phyloP scores from a whole-genome alignment of 2,888 invertebrate genomes.

The Heliconius aoede region DNA sequence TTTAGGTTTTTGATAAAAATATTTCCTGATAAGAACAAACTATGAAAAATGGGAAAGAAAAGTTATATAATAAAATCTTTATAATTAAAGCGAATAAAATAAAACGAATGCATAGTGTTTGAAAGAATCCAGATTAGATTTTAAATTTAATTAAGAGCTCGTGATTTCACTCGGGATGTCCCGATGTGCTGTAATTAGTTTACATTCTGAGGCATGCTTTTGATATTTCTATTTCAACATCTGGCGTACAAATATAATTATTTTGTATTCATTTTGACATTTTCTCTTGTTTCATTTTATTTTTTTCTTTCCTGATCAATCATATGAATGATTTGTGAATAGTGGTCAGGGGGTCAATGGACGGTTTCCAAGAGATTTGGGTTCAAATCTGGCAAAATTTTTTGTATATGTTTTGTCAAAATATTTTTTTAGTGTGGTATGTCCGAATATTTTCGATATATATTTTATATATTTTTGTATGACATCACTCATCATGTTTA shows the following conservation, averaged over 20 bases:
- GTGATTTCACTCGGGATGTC: slow-evolving; percentile 17
- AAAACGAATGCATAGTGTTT: slow-evolving; percentile 11
- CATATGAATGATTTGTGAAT: too few relatives aligned
- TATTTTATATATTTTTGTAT: background rate
- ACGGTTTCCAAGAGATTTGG: too few relatives aligned
- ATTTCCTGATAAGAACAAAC: background rate
- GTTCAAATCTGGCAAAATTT: too few relatives aligned
- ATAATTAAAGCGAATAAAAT: slow-evolving; percentile 10
- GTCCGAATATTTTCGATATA: too few relatives aligned
- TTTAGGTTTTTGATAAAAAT: too few relatives aligned
- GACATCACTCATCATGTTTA: background rate
- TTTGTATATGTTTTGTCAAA: too few relatives aligned
- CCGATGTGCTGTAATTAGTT: slow-evolving; percentile 22
- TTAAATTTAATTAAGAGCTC: slow-evolving; percentile 26
- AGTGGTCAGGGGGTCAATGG: too few relatives aligned
- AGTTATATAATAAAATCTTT: background rate
- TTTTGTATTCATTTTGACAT: background rate
- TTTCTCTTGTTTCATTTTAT: background rate
- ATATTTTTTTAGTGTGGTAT: too few relatives aligned
- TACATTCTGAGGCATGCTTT: slow-evolving; percentile 16
- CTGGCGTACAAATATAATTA: slow-evolving; percentile 5
- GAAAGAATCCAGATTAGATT: slow-evolving; percentile 23
- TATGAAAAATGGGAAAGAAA: background rate
- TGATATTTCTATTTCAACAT: slow-evolving; percentile 20
- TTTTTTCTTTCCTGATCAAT: too few relatives aligned